phyloP scores from a whole-genome alignment of 2,797 vertebrate genomes.

The Pempheris klunzingeri region DNA sequence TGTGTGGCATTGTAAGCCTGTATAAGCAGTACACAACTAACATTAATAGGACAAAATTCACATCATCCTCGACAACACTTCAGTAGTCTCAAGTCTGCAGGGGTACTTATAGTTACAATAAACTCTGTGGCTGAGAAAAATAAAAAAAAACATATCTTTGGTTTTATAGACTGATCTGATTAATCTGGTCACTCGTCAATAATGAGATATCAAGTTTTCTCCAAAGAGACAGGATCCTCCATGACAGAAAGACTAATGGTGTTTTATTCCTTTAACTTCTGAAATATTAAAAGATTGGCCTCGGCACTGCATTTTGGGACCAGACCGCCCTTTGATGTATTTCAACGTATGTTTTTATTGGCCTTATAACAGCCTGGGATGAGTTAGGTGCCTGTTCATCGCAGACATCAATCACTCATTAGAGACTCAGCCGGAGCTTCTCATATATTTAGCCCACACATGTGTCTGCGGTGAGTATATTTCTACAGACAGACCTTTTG shows the following conservation, averaged over 20 bases:
- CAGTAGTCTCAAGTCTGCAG: not conserved
- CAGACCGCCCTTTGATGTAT: not conserved
- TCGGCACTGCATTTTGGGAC: not conserved
- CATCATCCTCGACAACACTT: not conserved
- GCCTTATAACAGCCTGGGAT: not conserved
- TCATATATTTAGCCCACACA: not conserved
- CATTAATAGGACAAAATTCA: constrained; percentile 18
- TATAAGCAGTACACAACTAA: not conserved
- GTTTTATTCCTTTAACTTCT: not conserved
- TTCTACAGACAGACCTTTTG: constrained; percentile 89
- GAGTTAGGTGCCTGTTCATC: not conserved
- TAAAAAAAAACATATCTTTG: not conserved
- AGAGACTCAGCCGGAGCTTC: not conserved
- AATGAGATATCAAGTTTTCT: not conserved
- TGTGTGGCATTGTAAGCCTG: not conserved
- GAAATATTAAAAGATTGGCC: not conserved
- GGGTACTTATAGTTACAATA: not conserved
- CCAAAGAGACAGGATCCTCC: not conserved
- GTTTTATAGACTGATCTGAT: not conserved
- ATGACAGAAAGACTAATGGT: not conserved
- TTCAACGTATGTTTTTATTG: not conserved
- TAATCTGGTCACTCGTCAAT: not conserved
- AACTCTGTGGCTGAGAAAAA: not conserved
- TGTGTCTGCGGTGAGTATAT: not conserved
- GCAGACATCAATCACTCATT: not conserved